Evolutionary conservation across 2,888 invertebrate genomes (phyloP).

Genomic region (Eremobia ochroleuca): DNA sequence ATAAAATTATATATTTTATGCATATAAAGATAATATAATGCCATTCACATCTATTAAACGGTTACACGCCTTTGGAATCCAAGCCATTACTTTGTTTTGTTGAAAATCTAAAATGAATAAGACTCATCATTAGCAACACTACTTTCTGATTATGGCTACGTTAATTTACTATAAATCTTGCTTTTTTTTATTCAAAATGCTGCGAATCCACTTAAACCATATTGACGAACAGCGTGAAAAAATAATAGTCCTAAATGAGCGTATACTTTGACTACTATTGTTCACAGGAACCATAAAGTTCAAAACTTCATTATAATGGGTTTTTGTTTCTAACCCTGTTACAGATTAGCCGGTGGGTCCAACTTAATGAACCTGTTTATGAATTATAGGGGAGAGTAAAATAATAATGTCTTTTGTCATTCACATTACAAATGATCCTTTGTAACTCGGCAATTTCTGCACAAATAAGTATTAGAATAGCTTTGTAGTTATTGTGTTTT

Average conservation of each 20-base stretch:
- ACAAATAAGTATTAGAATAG: neutral
- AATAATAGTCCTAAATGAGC: neutral
- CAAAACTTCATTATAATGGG: neutral
- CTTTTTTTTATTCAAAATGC: neutral
- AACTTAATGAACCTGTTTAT: neutral
- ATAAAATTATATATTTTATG: neutral
- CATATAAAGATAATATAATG: neutral
- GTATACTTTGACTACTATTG: neutral
- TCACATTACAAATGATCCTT: neutral
- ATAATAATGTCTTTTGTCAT: neutral
- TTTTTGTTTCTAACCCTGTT: constrained; percentile 2
- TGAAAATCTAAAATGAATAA: neutral
- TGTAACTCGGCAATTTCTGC: neutral
- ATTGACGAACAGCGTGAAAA: neutral
- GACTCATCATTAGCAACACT: neutral
- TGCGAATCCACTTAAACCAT: neutral
- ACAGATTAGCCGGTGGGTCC: neutral
- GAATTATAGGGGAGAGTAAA: neutral
- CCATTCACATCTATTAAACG: neutral
- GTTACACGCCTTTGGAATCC: neutral
- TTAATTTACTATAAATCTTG: too few species aligned
- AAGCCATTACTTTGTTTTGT: neutral
- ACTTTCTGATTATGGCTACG: neutral
- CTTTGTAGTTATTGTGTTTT: neutral
- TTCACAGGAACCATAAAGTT: neutral